Conservation (phyloP, 53 echinoderm and acorn worm species). For the Mesocentrotus franciscanus region DNA sequence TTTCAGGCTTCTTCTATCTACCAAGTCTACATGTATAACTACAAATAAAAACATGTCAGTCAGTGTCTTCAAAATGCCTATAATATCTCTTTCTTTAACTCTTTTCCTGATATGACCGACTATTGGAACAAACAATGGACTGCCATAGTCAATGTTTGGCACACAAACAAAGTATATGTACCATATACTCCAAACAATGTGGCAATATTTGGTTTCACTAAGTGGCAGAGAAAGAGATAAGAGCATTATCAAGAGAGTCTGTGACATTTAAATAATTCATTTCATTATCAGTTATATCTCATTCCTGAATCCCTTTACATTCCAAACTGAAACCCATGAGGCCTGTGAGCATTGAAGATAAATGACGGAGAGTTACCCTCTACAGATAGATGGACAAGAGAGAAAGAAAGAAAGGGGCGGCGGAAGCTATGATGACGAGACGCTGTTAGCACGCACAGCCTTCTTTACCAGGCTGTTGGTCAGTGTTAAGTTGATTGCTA, state of each 20-base stretch:
- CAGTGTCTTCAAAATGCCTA: background rate
- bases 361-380: background rate
- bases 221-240: background rate
- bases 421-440: constrained; percentile 49
- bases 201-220: too few relatives aligned
- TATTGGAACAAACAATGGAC: too few relatives aligned
- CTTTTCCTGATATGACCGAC: too few relatives aligned
- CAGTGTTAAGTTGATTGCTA: constrained; percentile 92
- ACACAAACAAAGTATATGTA: too few relatives aligned
- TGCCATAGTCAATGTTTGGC: too few relatives aligned
- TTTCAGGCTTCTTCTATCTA: background rate
- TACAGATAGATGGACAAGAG: constrained; percentile 22
- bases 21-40: background rate
- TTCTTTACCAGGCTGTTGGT: constrained; percentile 76
- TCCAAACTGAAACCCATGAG: background rate
- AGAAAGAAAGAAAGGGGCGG: constrained; percentile 36
- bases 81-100: background rate
- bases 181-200: too few relatives aligned
- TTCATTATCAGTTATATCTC: background rate
- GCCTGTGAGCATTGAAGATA: constrained; percentile 16
- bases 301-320: background rate
- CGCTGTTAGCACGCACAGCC: constrained; percentile 68
- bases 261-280: background rate
- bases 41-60: background rate
- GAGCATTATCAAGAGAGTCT: background rate